Evolutionary conservation across 1,140 invertebrate genomes (phyloP).

Genomic region (Chironomus tepperi): DNA sequence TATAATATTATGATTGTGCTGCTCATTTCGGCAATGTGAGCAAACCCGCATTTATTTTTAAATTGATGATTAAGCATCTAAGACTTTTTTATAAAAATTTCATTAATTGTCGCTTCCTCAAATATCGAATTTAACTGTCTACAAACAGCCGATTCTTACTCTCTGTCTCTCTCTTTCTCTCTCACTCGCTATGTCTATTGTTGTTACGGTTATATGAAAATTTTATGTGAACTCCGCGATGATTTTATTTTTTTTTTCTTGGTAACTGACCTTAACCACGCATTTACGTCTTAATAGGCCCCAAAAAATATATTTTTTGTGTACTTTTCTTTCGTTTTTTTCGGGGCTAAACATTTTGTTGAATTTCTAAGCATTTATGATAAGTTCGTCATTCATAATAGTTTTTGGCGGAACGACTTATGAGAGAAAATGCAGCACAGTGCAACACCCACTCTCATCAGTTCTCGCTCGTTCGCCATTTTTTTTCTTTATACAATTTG

Average conservation of each 20-base stretch:
- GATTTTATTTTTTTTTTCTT: constrained; percentile 8
- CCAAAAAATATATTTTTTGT: background rate
- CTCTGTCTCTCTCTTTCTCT: too few relatives aligned
- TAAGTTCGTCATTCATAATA: too few relatives aligned
- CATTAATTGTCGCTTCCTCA: too few relatives aligned
- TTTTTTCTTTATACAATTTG: too few relatives aligned
- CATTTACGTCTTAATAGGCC: constrained; percentile 17
- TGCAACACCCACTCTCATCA: too few relatives aligned
- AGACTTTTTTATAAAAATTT: too few relatives aligned
- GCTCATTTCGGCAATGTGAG: background rate
- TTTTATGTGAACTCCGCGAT: constrained; percentile 11
- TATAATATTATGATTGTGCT: background rate
- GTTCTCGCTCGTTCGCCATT: too few relatives aligned
- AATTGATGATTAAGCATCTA: too few relatives aligned
- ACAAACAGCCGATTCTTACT: too few relatives aligned
- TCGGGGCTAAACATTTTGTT: background rate
- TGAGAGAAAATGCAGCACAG: background rate
- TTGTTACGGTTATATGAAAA: background rate
- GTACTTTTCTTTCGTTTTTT: background rate
- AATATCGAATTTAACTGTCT: too few relatives aligned
- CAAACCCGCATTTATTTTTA: background rate
- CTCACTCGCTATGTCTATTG: too few relatives aligned
- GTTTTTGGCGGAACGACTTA: background rate
- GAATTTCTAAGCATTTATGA: background rate
- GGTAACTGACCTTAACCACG: constrained; percentile 19